Percentiles rank a stretch among this genome's conserved stretches.
Conservation (phyloP, 2,888 invertebrate species). For the Lycophotia porphyrea region DNA sequence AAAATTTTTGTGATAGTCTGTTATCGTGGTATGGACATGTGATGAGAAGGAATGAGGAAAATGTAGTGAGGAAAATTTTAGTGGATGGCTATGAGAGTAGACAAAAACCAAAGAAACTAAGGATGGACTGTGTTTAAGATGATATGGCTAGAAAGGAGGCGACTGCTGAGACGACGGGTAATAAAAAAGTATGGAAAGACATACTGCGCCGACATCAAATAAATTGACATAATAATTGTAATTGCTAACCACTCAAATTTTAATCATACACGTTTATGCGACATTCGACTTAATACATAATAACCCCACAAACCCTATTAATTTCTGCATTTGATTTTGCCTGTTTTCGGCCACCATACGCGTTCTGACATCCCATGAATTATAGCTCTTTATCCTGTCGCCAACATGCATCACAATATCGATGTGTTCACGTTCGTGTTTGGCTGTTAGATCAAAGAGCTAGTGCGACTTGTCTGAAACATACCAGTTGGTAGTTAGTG, state of each 20-base stretch:
- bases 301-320: background rate
- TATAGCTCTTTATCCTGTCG: conserved; percentile 30
- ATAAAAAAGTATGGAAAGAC: background rate
- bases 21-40: background rate
- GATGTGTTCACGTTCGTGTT: conserved; percentile 17
- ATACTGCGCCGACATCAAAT: background rate
- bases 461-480: background rate
- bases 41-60: background rate
- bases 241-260: background rate
- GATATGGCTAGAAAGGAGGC: background rate
- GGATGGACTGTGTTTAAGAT: background rate
- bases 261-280: background rate
- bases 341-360: conserved; percentile 19
- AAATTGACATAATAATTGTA: background rate
- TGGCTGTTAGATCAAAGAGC: conserved; percentile 13
- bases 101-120: background rate
- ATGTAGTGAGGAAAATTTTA: background rate
- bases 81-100: background rate
- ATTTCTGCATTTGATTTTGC: conserved; percentile 33
- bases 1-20: background rate
- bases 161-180: background rate
- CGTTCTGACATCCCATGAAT: conserved; percentile 15
- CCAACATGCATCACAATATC: conserved; percentile 30
- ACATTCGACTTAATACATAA: background rate
- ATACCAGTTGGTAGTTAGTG: background rate